Conservation (phyloP, 2,888 invertebrate species). For the Neocrepidodera transversa region DNA sequence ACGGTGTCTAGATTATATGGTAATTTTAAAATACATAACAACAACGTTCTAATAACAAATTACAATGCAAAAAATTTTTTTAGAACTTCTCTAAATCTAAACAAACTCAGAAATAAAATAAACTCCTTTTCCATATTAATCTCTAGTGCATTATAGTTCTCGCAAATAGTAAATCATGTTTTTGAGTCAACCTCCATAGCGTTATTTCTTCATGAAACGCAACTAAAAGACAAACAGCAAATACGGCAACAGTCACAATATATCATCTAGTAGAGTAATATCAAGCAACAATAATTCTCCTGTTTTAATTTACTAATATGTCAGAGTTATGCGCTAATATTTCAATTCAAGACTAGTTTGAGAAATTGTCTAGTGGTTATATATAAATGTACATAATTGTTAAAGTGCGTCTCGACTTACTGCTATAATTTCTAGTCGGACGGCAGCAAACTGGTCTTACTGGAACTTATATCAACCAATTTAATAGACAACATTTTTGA, state of each 20-base stretch:
- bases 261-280: conserved; percentile 4
- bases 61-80: no score
- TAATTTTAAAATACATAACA: no score
- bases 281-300: conserved; percentile 6
- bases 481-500: no score
- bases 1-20: no score
- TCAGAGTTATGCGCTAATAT: conserved; percentile 10
- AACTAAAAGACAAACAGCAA: neutral
- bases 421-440: neutral
- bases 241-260: neutral
- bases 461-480: no score
- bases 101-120: no score
- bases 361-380: conserved; percentile 6
- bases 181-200: neutral
- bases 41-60: no score
- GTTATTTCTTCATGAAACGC: neutral
- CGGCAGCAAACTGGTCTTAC: neutral
- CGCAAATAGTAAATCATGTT: no score
- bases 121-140: no score
- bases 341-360: conserved; percentile 4
- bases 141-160: no score
- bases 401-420: neutral
- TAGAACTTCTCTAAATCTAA: no score
- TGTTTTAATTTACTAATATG: conserved; percentile 12
- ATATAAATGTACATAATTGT: conserved; percentile 5